Conservation (phyloP, 2,113 vertebrate species). For the Ibidorhyncha struthersii region DNA sequence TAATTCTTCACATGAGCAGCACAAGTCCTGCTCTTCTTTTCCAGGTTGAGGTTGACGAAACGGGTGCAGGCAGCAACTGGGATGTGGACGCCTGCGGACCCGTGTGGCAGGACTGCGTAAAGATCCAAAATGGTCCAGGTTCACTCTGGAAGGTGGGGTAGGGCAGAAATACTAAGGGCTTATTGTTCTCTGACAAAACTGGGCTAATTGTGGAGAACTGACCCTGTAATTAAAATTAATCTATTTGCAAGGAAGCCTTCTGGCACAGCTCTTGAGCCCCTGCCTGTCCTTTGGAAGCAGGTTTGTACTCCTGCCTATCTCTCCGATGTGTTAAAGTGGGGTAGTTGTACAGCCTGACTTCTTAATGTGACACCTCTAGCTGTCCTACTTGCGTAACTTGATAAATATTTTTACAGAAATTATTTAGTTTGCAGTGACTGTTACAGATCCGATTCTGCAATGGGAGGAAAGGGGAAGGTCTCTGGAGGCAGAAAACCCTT, state of each 20-base stretch:
- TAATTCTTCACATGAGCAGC: not conserved
- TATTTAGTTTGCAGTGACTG: not conserved
- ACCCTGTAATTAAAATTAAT: not conserved
- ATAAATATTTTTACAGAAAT: conserved; percentile 42
- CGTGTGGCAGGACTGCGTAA: accelerated
- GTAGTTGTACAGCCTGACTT: not conserved
- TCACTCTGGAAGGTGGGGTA: not conserved
- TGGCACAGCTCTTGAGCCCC: not conserved
- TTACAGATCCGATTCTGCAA: conserved; percentile 28
- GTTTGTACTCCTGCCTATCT: not conserved
- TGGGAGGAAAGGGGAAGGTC: conserved; percentile 26
- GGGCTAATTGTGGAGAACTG: not conserved
- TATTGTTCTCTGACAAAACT: not conserved
- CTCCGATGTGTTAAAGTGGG: not conserved
- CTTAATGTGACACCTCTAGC: not conserved
- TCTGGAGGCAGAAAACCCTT: conserved; percentile 35
- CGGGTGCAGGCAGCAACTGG: not conserved
- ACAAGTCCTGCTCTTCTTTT: not conserved
- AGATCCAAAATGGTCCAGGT: accelerated
- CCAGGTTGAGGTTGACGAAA: not conserved
- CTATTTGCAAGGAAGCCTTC: not conserved
- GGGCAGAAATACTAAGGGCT: not conserved
- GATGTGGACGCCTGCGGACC: not conserved
- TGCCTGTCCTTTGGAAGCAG: not conserved
- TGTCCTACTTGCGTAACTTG: not conserved